Percentiles rank a stretch among this genome's conserved stretches.
phyloP scores from a whole-genome alignment of 2,113 vertebrate species.

The Chionodraco myersi region DNA sequence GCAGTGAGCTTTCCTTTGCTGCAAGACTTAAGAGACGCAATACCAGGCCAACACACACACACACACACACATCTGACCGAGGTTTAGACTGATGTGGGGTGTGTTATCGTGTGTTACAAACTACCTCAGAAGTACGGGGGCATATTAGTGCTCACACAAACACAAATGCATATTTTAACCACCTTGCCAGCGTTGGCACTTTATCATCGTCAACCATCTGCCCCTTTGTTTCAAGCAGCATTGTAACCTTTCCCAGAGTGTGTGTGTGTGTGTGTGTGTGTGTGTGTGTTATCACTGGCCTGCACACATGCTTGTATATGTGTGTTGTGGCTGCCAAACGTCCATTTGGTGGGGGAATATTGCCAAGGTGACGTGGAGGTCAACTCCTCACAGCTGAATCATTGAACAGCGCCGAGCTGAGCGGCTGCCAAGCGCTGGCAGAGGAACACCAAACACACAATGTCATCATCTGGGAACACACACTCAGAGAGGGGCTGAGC shows the following conservation, averaged over 20 bases:
- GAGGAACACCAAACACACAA: conserved; percentile 31
- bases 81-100: conserved; percentile 33
- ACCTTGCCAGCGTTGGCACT: conserved; percentile 61
- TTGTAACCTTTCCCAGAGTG: conserved; percentile 72
- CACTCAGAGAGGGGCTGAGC: conserved; percentile 23
- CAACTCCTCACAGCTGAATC: conserved; percentile 75
- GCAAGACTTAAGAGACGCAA: neutral
- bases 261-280: conserved; percentile 29
- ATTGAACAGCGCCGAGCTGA: conserved; percentile 65
- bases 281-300: conserved; percentile 64
- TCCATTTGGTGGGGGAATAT: conserved; percentile 71
- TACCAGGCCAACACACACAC: conserved; percentile 34
- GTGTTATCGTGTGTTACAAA: conserved; percentile 35
- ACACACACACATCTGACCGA: conserved; percentile 30
- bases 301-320: conserved; percentile 57
- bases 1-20: conserved; percentile 25
- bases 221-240: conserved; percentile 76
- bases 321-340: conserved; percentile 71
- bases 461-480: conserved; percentile 63
- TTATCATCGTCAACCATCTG: conserved; percentile 75
- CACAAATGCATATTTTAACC: conserved; percentile 69
- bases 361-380: conserved; percentile 81
- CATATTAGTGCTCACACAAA: conserved; percentile 34
- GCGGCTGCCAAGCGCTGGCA: conserved; percentile 62
- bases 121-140: conserved; percentile 32